Base-by-base conservation (phyloP, 1,140 invertebrate species). In the Orius laevigatus region DNA sequence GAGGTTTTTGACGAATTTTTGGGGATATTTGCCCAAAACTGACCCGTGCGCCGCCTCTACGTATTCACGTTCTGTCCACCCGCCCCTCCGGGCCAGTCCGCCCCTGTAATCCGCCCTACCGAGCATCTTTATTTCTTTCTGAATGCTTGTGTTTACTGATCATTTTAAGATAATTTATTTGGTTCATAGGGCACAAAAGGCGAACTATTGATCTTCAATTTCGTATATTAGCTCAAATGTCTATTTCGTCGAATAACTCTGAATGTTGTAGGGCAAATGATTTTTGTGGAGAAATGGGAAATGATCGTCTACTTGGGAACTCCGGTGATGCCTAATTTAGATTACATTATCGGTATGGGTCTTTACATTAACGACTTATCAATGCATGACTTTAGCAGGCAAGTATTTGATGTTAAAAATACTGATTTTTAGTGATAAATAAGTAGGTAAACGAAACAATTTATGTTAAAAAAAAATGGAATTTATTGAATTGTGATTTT, bases 341-440 rank as follows among this genome's bases (percentile, higher is more conserved):
- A 88, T 40, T 81, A 84, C 0, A 73, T 97, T 55, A 85, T 94
- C 35, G 78, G 79, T 3, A 74, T 84, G 1, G 93, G 92, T 0
- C 72, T 98, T 0, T 97, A 91, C 60, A 93, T 98, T 58, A 97
- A 97, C 61, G 93, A 97, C 68, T 70, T 97, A 12, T 93, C 90
- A 31, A 92, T 98, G 84, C 92, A 98, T 58, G 93, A 97, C 62
- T 96, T 94, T 51, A 95, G 90, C 70, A 78, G 84, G 81, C 84
- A 65, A 61, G 35, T 15, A 19, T 48, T 6, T 12, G 15, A 16
- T 25, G 12, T 33, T 39, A 47, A 36, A 36, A 18, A 11, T 6
- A 18, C 5, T 43, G 47, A 15, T 49, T 42, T 49, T 39, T 36
- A 18, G 9, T 31, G 25, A 44, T 16, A 19, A 16, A 44, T 41